A percentile compares a stretch with the other conserved stretches of the same genome.
phyloP scores from a whole-genome alignment of 2,888 invertebrate genomes.

The Epistrophe eligans region DNA sequence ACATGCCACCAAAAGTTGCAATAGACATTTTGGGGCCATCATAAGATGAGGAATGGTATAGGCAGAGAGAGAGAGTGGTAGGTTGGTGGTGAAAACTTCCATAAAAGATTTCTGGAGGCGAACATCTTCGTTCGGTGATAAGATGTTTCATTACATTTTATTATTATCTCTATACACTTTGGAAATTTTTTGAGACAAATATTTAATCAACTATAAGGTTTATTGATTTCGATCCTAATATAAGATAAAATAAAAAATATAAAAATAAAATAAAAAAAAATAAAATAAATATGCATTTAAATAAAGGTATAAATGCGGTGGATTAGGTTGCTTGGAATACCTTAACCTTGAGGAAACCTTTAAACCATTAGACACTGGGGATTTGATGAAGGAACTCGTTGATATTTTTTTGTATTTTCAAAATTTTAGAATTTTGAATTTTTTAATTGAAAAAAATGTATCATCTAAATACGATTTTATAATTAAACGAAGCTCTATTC shows the following conservation, averaged over 20 bases:
- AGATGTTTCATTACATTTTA: background rate
- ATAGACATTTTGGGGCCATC: slow-evolving; percentile 13
- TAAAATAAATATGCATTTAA: no score
- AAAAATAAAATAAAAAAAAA: no score
- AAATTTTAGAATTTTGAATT: no score
- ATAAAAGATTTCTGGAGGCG: background rate
- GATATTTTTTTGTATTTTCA: no score
- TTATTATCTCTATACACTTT: background rate
- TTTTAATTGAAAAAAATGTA: no score
- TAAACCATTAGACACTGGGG: no score
- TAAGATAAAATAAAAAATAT: background rate
- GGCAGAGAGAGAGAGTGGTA: background rate
- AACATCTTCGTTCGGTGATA: background rate
- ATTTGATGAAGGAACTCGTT: no score
- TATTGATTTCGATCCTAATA: background rate
- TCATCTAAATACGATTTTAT: no score
- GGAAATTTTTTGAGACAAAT: background rate
- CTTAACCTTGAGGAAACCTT: no score
- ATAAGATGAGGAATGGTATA: background rate
- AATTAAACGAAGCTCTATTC: no score
- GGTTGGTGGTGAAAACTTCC: background rate
- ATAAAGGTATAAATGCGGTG: no score
- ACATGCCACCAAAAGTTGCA: slow-evolving; percentile 14
- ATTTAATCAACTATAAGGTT: background rate
- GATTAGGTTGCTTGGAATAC: no score